A percentile compares a stretch with the other conserved stretches of the same genome.
These are phyloP conservation scores for Eupithecia insigniata DNA, from an alignment of 2,888 invertebrate genomes.

Conservation along the genomic window DNA sequence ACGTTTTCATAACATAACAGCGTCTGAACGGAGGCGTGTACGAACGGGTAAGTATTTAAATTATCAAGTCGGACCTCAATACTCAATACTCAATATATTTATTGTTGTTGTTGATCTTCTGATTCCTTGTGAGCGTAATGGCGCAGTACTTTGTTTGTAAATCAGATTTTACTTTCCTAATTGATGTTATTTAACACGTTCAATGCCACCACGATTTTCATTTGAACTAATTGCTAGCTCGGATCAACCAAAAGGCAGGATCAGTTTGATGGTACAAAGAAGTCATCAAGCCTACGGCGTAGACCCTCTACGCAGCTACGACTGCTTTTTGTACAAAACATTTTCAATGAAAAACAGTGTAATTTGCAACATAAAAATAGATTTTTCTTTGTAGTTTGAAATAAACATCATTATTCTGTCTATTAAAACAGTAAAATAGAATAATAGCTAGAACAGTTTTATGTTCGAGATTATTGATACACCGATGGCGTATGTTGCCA, in stretches of 20 bases:
- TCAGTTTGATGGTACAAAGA: neutral
- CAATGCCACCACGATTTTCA: too few species aligned
- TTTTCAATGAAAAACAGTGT: neutral
- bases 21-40: slow-evolving; percentile 45
- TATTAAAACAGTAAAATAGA: slow-evolving; percentile 40
- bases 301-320: slow-evolving; percentile 10
- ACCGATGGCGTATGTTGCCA: slow-evolving; percentile 36
- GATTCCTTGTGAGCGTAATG: neutral
- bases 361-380: neutral
- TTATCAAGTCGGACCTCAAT: neutral
- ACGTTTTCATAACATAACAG: slow-evolving; percentile 55
- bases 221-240: neutral
- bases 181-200: too few species aligned
- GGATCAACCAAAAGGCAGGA: neutral
- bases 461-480: slow-evolving; percentile 37
- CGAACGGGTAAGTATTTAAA: slow-evolving; percentile 29
- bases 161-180: neutral
- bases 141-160: neutral
- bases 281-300: slow-evolving; percentile 4
- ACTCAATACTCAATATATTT: too few species aligned
- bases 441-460: slow-evolving; percentile 24
- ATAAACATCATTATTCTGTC: slow-evolving; percentile 32
- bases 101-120: too few species aligned
- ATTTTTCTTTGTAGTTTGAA: slow-evolving; percentile 1
- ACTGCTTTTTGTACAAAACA: neutral